Percentiles rank a stretch among this genome's conserved stretches.
Conservation (phyloP, 2,888 invertebrate genomes). For the Mythimna albipuncta region DNA sequence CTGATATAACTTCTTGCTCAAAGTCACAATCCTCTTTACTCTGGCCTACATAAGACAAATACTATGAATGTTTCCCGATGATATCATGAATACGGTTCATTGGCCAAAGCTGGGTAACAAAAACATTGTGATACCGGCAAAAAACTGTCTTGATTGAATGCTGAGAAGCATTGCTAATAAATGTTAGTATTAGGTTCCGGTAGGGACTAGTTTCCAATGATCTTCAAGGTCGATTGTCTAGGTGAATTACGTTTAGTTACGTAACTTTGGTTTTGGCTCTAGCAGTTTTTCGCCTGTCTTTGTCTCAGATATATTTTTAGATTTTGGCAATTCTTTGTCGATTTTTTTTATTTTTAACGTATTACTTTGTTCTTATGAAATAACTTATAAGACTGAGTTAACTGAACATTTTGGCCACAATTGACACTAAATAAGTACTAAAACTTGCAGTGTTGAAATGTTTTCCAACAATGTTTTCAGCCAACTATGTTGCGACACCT, state of each 20-base stretch:
- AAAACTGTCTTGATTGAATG: conserved; percentile 58
- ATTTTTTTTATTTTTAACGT: background rate
- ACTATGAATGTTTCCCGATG: conserved; percentile 53
- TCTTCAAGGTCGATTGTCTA: conserved; percentile 57
- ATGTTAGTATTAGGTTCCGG: conserved; percentile 36
- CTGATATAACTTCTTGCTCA: background rate
- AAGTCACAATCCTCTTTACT: conserved; percentile 1
- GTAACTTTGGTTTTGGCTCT: conserved; percentile 41
- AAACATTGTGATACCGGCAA: conserved; percentile 55
- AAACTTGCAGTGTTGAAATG: conserved; percentile 22
- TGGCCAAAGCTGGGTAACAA: conserved; percentile 63
- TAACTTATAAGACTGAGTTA: background rate
- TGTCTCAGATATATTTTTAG: conserved; percentile 29
- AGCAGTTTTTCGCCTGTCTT: conserved; percentile 18
- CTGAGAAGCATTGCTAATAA: conserved; percentile 35
- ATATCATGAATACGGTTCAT: conserved; percentile 66
- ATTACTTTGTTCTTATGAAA: background rate
- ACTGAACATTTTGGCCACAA: background rate
- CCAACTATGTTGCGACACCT: conserved; percentile 40
- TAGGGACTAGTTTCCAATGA: conserved; percentile 45
- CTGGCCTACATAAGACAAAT: conserved; percentile 31
- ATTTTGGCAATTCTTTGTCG: conserved; percentile 33
- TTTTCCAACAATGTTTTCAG: conserved; percentile 33
- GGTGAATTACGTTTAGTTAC: conserved; percentile 27
- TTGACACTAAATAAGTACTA: background rate